phyloP scores from a whole-genome alignment of 2,797 vertebrate genomes.

The Muscicapa comitata region DNA sequence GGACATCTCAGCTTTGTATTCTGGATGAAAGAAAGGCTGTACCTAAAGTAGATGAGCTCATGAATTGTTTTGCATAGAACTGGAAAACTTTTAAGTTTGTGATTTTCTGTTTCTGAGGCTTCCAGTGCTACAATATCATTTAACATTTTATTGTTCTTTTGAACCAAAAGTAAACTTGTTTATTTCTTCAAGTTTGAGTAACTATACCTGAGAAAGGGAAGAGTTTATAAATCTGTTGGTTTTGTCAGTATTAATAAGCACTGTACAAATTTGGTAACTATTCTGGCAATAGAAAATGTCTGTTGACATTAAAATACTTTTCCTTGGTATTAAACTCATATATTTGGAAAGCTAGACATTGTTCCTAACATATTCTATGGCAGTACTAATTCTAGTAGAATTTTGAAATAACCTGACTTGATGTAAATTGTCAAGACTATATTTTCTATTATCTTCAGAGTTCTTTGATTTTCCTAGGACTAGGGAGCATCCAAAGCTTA shows the following conservation, averaged over 20 bases:
- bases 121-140: background rate
- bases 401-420: background rate
- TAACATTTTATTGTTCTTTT: background rate
- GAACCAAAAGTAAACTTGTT: background rate
- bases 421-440: background rate
- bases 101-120: background rate
- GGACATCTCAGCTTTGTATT: background rate
- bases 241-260: background rate
- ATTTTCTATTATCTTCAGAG: background rate
- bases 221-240: background rate
- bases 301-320: background rate
- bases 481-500: background rate
- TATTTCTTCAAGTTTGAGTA: background rate
- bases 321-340: background rate
- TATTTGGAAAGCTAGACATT: background rate
- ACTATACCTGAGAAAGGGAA: background rate
- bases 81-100: background rate
- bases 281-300: background rate
- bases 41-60: background rate
- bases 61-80: background rate
- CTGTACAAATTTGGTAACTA: background rate
- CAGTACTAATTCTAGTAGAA: background rate
- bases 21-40: background rate
- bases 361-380: background rate
- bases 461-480: background rate